A percentile compares a stretch with the other conserved stretches of the same genome.
Evolutionary conservation across 35 echinoderm and acorn worm species (phyloP).

Genomic region (Eucidaris tribuloides): DNA sequence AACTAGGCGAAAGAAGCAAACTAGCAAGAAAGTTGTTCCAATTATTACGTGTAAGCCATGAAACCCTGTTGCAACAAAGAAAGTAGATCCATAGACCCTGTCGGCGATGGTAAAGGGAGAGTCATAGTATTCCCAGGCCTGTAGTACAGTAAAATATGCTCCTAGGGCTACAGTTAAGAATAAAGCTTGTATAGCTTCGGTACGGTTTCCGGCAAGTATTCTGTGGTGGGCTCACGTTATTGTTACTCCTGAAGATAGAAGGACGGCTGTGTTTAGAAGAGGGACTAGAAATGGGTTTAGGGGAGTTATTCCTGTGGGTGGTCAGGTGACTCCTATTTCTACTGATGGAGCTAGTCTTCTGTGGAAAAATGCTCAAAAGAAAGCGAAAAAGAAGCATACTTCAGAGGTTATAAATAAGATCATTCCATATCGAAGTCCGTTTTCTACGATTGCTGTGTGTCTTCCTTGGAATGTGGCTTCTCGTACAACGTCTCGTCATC

Average conservation of each 20-base stretch:
- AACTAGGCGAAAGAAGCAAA: slow-evolving; percentile 38
- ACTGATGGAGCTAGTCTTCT: slow-evolving; percentile 50
- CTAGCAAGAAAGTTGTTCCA: slow-evolving; percentile 49
- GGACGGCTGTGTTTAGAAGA: slow-evolving; percentile 56
- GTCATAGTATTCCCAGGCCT: slow-evolving; percentile 63
- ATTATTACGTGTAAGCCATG: slow-evolving; percentile 71
- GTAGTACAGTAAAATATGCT: slow-evolving; percentile 39
- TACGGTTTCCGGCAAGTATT: slow-evolving; percentile 36
- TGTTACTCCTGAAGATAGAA: slow-evolving; percentile 56
- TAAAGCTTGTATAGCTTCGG: slow-evolving; percentile 35
- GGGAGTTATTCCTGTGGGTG: slow-evolving; percentile 33
- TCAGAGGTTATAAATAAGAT: slow-evolving; percentile 70
- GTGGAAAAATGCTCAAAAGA: slow-evolving; percentile 68
- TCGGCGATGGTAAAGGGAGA: slow-evolving; percentile 74
- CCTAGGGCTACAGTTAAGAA: slow-evolving; percentile 45
- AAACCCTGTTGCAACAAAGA: slow-evolving; percentile 76
- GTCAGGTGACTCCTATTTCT: slow-evolving; percentile 52
- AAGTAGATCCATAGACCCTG: slow-evolving; percentile 64
- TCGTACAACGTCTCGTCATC: slow-evolving; percentile 68
- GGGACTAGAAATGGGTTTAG: slow-evolving; percentile 60
- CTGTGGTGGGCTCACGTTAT: slow-evolving; percentile 73
- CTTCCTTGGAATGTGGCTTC: slow-evolving; percentile 69
- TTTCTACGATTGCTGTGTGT: slow-evolving; percentile 40
- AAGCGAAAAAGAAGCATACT: slow-evolving; percentile 69
- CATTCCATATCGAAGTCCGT: slow-evolving; percentile 52